phyloP scores from a whole-genome alignment of 2,113 vertebrate genomes.

The Galemys pyrenaicus region DNA sequence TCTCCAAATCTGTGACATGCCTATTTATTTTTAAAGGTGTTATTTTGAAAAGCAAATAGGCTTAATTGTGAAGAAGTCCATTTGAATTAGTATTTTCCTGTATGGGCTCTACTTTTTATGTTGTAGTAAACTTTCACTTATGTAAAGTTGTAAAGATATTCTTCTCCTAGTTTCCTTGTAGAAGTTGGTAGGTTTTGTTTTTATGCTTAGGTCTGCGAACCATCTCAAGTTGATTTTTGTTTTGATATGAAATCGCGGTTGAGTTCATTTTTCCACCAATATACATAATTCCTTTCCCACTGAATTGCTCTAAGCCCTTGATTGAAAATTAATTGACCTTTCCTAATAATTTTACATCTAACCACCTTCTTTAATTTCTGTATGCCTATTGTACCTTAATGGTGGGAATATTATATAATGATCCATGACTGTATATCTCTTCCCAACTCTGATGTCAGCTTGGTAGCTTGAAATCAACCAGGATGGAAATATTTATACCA shows the following conservation, averaged over 20 bases:
- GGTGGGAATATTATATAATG: not conserved
- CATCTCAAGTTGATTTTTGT: not conserved
- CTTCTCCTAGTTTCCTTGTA: not conserved
- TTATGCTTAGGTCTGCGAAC: not conserved
- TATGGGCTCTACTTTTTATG: not conserved
- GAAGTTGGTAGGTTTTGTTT: not conserved
- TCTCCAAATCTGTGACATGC: not conserved
- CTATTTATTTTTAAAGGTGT: not conserved
- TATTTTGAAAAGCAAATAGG: not conserved
- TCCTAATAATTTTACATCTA: not conserved
- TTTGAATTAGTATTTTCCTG: conserved; percentile 8
- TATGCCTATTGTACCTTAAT: not conserved
- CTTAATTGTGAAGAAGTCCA: not conserved
- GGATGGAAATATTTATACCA: not conserved
- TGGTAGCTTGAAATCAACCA: not conserved
- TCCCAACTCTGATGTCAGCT: not conserved
- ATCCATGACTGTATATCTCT: fast-evolving
- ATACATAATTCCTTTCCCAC: not conserved
- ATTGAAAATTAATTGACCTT: not conserved
- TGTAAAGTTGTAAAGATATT: not conserved
- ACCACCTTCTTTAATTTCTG: not conserved
- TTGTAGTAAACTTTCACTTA: conserved; percentile 6
- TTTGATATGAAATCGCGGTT: not conserved
- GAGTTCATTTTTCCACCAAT: not conserved
- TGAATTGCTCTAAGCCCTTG: not conserved